phyloP scores from a whole-genome alignment of 92 coral and sea anemone genomes.

The Virgularia gustaviana region DNA sequence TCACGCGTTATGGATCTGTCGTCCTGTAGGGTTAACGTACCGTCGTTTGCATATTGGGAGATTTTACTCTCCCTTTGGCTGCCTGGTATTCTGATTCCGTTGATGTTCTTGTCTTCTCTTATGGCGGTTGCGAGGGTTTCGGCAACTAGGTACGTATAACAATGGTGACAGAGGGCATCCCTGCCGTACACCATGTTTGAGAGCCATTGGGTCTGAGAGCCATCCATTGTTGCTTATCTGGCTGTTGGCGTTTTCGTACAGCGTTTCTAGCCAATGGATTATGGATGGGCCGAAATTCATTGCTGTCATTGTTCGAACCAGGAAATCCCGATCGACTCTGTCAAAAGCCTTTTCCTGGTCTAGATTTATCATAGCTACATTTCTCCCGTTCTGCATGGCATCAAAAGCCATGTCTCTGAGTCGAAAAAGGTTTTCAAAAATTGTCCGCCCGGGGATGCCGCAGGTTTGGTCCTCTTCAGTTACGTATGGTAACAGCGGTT shows the following conservation, averaged over 20 bases:
- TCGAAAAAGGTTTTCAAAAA: constrained; percentile 4
- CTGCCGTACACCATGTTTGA: constrained; percentile 28
- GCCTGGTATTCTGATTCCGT: constrained; percentile 38
- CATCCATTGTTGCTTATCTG: constrained; percentile 32
- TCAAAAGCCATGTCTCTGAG: constrained; percentile 9
- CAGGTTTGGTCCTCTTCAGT: constrained; percentile 26
- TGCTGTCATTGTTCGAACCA: constrained; percentile 4
- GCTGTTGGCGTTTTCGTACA: constrained; percentile 17
- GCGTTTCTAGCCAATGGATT: constrained; percentile 11
- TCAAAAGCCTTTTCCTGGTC: constrained; percentile 6
- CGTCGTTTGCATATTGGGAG: constrained; percentile 29
- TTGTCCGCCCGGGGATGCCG: constrained; percentile 14
- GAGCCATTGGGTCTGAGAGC: neutral
- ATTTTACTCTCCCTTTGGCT: neutral
- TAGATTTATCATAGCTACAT: neutral
- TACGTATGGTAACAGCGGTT: constrained; percentile 3
- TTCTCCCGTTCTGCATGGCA: neutral
- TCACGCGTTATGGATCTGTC: neutral
- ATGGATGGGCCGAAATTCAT: constrained; percentile 45
- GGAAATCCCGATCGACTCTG: constrained; percentile 10
- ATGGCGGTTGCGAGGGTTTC: constrained; percentile 32
- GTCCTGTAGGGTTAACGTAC: constrained; percentile 20
- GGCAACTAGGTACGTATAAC: constrained; percentile 30
- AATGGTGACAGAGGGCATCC: constrained; percentile 48
- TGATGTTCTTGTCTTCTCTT: constrained; percentile 8